A percentile compares a stretch with the other conserved stretches of the same genome.
Conservation (phyloP, 1,140 invertebrate genomes). For the Hylaeus volcanicus region DNA sequence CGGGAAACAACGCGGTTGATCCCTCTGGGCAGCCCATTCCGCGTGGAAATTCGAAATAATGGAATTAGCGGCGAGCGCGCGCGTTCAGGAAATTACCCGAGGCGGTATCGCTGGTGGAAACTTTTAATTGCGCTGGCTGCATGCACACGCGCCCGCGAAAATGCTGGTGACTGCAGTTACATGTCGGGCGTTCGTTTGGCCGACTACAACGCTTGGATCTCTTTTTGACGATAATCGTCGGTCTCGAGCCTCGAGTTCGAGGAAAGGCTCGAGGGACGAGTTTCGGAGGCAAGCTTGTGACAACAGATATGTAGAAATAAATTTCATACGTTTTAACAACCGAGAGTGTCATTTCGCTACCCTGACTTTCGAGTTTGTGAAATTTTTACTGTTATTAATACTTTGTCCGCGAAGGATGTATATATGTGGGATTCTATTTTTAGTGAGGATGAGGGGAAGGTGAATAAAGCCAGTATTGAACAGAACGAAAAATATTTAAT, state of each 20-base stretch:
- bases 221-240: constrained; percentile 20
- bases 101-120: constrained; percentile 49
- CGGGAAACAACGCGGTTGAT: background rate
- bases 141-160: too few species aligned
- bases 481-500: too few species aligned
- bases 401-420: too few species aligned
- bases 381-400: background rate
- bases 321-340: constrained; percentile 35
- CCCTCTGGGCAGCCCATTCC: background rate
- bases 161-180: background rate
- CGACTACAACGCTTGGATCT: background rate
- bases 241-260: too few species aligned
- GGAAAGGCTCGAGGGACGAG: background rate
- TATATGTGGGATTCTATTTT: too few species aligned
- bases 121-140: constrained; percentile 61
- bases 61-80: constrained; percentile 57
- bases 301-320: constrained; percentile 5
- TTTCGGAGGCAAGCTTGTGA: background rate
- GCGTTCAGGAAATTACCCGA: constrained; percentile 59
- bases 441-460: too few species aligned
- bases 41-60: constrained; percentile 65
- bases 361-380: background rate
- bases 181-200: background rate
- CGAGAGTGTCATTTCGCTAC: too few species aligned
- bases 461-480: too few species aligned